Conservation (phyloP, 2,888 invertebrate species). For the Ochropacha duplaris region DNA sequence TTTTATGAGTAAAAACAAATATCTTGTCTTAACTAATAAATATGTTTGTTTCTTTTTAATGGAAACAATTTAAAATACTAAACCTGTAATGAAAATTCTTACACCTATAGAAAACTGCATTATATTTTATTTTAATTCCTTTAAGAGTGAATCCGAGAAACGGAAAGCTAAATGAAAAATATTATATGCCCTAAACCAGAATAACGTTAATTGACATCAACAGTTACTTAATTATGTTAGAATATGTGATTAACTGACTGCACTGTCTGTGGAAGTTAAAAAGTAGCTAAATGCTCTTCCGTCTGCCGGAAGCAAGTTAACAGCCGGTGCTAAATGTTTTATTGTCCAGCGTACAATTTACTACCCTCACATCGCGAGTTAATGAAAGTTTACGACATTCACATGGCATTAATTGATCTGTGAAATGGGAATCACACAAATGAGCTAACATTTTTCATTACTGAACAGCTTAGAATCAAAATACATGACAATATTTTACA, state of each 20-base stretch:
- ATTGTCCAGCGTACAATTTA: conserved; percentile 24
- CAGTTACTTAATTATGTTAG: not conserved
- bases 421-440: not conserved
- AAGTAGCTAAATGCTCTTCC: conserved; percentile 18
- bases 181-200: not conserved
- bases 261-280: not conserved
- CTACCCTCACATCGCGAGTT: conserved; percentile 13
- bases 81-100: too few species aligned
- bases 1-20: too few species aligned
- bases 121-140: too few species aligned
- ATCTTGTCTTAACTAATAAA: too few species aligned
- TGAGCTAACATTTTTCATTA: not conserved
- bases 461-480: not conserved
- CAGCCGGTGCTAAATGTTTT: conserved; percentile 35
- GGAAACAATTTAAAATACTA: too few species aligned
- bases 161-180: not conserved
- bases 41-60: too few species aligned
- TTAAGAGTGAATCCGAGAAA: too few species aligned
- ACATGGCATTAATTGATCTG: not conserved
- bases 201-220: not conserved
- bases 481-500: too few species aligned
- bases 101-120: too few species aligned
- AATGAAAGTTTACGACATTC: conserved; percentile 12
- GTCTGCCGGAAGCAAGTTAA: conserved; percentile 27
- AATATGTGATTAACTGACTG: too few species aligned